Percentiles rank a stretch among this genome's conserved stretches.
Conservation (phyloP, 2,888 invertebrate genomes). For the Beris chalybata region DNA sequence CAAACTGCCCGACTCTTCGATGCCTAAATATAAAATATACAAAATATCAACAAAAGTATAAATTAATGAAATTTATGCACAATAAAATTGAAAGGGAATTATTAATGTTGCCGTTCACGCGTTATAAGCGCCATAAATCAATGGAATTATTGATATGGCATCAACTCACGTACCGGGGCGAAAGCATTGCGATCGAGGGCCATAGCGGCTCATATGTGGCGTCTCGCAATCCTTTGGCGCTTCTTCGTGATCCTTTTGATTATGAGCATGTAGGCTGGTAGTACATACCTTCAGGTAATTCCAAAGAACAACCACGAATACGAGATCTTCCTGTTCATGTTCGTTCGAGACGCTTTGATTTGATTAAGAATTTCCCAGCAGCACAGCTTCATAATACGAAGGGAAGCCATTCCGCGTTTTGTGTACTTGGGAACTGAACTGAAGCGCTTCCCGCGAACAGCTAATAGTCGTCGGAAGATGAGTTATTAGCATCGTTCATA, state of each 20-base stretch:
- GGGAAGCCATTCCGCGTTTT: too few relatives aligned
- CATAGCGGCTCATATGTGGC: constrained; percentile 10
- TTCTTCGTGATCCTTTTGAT: constrained; percentile 31
- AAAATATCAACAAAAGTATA: constrained; percentile 57
- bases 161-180: constrained; percentile 32
- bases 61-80: constrained; percentile 58
- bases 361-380: constrained; percentile 4
- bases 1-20: background rate
- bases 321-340: constrained; percentile 9
- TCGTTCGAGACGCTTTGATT: constrained; percentile 1
- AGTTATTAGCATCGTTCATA: constrained; percentile 17
- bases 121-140: constrained; percentile 57
- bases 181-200: background rate
- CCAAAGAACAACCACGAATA: constrained; percentile 18
- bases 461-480: constrained; percentile 22
- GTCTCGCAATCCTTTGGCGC: constrained; percentile 32
- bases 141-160: constrained; percentile 45
- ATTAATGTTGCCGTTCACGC: constrained; percentile 58
- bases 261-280: constrained; percentile 17
- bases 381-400: too few relatives aligned
- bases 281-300: background rate
- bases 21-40: constrained; percentile 24
- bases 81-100: constrained; percentile 58
- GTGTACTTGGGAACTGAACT: background rate
- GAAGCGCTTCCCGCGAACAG: constrained; percentile 15